Evolutionary conservation across 2,113 vertebrate species (phyloP), one percentile per base, ranked within the genome.

Genomic region (Passer domesticus): DNA sequence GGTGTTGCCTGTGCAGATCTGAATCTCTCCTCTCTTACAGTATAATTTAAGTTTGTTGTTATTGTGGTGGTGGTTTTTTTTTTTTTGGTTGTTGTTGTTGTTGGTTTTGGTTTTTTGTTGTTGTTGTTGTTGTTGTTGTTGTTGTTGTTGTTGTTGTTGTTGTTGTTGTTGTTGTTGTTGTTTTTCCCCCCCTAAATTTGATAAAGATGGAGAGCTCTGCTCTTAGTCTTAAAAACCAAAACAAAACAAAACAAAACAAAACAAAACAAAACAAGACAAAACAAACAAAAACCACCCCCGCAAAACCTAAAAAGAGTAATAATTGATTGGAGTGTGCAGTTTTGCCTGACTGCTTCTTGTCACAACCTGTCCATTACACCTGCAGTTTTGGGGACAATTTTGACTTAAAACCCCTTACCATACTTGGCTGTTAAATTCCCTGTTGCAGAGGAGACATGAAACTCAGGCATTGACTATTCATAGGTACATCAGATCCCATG

Each of bases 171-270:
- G 24, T 58, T n/a, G 7, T 24, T 17, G 24, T 33, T 37, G 7
- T 25, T 22, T 8, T 1, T 1, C 2, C 9, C 1, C 2, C 2
- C 8, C 5, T 1, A 8, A 58, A 28, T 3, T 58, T 31, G 3
- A 31, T 81, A n/a, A 27, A 62, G 35, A 37, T 37, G 37, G 47
- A 74, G 14, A 37, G 10, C 16, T 82, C 80, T 87, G 10, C 16
- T 82, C 80, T 87, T 72, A 82, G 22, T 79, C 23, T 79, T 43
- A 46, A 16, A 33, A 52, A 52, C 3, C 22, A 39, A 39, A 39
- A 39, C 39, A 39, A 39, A 39, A 39, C 39, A 39, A 39, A 39
- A 39, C 39, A 37, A 37, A 8, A 37, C 35, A 37, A 37, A 37
- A 37, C 35, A 37, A 37, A 8, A 37, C 35, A 37, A 37, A 37